phyloP scores from a whole-genome alignment of 2,797 vertebrate species.

The Perodicticus potto region DNA sequence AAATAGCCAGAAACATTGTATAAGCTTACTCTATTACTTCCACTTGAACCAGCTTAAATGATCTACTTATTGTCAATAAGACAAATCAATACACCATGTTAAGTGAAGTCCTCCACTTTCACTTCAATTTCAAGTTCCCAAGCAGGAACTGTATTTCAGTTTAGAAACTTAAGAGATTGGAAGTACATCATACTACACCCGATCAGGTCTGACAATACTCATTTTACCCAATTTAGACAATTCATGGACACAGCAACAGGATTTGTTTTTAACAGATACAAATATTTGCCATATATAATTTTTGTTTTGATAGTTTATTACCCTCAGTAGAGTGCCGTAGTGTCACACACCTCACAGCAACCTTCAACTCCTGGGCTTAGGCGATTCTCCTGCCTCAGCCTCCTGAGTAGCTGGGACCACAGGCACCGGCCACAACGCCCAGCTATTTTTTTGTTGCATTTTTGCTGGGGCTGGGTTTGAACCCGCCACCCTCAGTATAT shows the following conservation, averaged over 20 bases:
- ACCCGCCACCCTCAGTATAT: too few species aligned
- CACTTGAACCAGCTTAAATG: slow-evolving; percentile 34
- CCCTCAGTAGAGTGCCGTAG: too few species aligned
- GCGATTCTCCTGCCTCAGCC: too few species aligned
- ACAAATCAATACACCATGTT: slow-evolving; percentile 51
- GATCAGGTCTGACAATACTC: background rate
- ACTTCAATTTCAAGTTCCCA: slow-evolving; percentile 37
- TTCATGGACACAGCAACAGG: background rate
- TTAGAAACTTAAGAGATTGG: slow-evolving; percentile 44
- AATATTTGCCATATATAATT: background rate
- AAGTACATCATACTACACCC: slow-evolving; percentile 28
- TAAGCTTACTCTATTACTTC: too few species aligned
- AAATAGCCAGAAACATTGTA: background rate
- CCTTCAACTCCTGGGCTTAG: too few species aligned
- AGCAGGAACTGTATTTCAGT: slow-evolving; percentile 35
- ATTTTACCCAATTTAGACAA: background rate
- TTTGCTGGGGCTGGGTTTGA: too few species aligned
- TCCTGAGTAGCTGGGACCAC: too few species aligned
- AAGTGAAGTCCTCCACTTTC: slow-evolving; percentile 62
- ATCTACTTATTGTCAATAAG: slow-evolving; percentile 60
- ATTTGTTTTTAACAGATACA: slow-evolving; percentile 33
- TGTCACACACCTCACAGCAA: too few species aligned
- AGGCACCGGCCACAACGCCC: too few species aligned
- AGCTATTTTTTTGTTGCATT: too few species aligned
- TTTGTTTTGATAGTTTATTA: too few species aligned